These are phyloP conservation scores for Sarcophilus harrisii DNA, from an alignment of 2,797 vertebrate species.

Conservation along the genomic window DNA sequence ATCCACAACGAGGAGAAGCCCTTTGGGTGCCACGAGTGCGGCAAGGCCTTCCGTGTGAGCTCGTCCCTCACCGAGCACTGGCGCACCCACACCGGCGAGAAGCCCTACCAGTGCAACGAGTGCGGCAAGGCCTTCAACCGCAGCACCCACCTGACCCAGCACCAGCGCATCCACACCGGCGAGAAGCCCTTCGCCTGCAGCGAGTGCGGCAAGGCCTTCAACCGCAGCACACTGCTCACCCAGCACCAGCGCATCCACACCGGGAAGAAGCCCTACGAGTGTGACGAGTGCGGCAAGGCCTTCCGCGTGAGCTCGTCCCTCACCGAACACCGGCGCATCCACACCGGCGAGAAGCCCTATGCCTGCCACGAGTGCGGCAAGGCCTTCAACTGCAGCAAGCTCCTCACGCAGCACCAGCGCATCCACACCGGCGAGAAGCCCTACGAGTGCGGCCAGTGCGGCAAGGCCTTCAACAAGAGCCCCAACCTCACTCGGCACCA, in stretches of 20 bases:
- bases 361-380: constrained; percentile 81
- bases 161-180: constrained; percentile 78
- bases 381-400: constrained; percentile 81
- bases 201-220: constrained; percentile 81
- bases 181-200: constrained; percentile 78
- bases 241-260: constrained; percentile 81
- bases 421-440: constrained; percentile 81
- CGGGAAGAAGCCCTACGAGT: constrained; percentile 77
- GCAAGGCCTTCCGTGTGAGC: constrained; percentile 83
- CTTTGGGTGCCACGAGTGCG: constrained; percentile 77
- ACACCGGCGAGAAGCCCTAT: constrained; percentile 71
- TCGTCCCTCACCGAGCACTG: constrained; percentile 80
- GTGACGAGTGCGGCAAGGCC: constrained; percentile 80
- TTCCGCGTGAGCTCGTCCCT: constrained; percentile 82
- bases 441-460: constrained; percentile 78
- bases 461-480: constrained; percentile 77
- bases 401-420: constrained; percentile 75
- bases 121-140: constrained; percentile 84
- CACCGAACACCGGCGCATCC: constrained; percentile 80
- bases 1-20: constrained; percentile 80
- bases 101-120: constrained; percentile 79
- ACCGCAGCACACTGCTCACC: constrained; percentile 82
- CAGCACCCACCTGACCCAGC: constrained; percentile 82
- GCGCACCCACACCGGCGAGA: constrained; percentile 80
- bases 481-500: constrained; percentile 75